A percentile compares a stretch with the other conserved stretches of the same genome.
phyloP scores from a whole-genome alignment of 2,888 invertebrate species.

The Mythimna loreyi region DNA sequence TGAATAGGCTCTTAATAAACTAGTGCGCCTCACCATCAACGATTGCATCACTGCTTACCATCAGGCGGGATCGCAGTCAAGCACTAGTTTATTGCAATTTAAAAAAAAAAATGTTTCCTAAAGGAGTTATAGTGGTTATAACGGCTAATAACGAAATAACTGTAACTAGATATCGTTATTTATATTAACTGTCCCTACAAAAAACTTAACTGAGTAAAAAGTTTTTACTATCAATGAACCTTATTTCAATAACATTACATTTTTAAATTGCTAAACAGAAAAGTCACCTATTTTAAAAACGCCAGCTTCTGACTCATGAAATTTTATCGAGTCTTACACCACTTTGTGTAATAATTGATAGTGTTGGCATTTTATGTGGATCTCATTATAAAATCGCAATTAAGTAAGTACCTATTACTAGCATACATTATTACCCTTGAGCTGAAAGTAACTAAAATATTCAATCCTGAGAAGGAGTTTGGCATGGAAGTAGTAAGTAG shows the following conservation, averaged over 20 bases:
- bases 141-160: background rate
- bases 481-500: too few relatives aligned
- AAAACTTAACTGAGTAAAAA: background rate
- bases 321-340: background rate
- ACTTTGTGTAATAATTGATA: background rate
- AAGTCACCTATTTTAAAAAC: background rate
- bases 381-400: background rate
- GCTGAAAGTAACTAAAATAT: too few relatives aligned
- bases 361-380: background rate
- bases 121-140: too few relatives aligned
- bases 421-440: background rate
- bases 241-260: background rate
- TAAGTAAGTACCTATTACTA: background rate
- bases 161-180: background rate
- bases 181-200: background rate
- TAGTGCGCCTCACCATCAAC: too few relatives aligned
- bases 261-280: background rate
- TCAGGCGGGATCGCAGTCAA: too few relatives aligned
- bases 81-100: too few relatives aligned
- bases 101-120: too few relatives aligned
- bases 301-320: conserved; percentile 4
- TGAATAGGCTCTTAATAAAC: too few relatives aligned
- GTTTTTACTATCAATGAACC: background rate
- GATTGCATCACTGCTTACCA: too few relatives aligned
- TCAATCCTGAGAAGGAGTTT: too few relatives aligned